These are phyloP conservation scores for Glossophaga mutica DNA, from an alignment of 2,797 vertebrate genomes.

Conservation along the genomic window DNA sequence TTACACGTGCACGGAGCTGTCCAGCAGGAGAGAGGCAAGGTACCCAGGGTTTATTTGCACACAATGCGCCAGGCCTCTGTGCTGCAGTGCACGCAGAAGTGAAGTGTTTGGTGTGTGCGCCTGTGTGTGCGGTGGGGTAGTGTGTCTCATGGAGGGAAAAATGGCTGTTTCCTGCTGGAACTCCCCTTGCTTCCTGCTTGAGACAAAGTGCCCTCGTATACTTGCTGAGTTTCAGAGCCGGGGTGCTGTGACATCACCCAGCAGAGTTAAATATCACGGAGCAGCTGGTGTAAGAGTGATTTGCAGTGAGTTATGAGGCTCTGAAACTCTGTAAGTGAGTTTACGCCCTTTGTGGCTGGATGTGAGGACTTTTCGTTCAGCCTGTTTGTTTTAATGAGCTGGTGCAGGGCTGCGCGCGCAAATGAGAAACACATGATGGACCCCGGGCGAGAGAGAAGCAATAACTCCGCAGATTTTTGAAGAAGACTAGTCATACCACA, in stretches of 20 bases:
- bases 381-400: slow-evolving; percentile 84
- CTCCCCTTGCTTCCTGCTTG: slow-evolving; percentile 48
- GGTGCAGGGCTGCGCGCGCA: slow-evolving; percentile 71
- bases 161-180: background rate
- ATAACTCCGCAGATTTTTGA: slow-evolving; percentile 82
- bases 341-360: slow-evolving; percentile 37
- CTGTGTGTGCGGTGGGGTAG: background rate
- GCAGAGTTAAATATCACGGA: slow-evolving; percentile 34
- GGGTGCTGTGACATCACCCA: slow-evolving; percentile 53
- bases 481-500: slow-evolving; percentile 84
- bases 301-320: slow-evolving; percentile 64
- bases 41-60: background rate
- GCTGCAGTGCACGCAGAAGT: background rate
- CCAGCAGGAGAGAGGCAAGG: slow-evolving; percentile 64
- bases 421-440: slow-evolving; percentile 86
- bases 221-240: slow-evolving; percentile 6
- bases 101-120: background rate
- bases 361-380: slow-evolving; percentile 74
- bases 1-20: slow-evolving; percentile 67
- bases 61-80: background rate
- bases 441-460: slow-evolving; percentile 84
- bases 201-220: background rate
- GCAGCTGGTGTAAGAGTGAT: slow-evolving; percentile 40
- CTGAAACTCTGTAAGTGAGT: slow-evolving; percentile 62
- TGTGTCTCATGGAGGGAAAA: background rate